Conservation (phyloP, 1,140 invertebrate species). For the Tetraneura akinire region DNA sequence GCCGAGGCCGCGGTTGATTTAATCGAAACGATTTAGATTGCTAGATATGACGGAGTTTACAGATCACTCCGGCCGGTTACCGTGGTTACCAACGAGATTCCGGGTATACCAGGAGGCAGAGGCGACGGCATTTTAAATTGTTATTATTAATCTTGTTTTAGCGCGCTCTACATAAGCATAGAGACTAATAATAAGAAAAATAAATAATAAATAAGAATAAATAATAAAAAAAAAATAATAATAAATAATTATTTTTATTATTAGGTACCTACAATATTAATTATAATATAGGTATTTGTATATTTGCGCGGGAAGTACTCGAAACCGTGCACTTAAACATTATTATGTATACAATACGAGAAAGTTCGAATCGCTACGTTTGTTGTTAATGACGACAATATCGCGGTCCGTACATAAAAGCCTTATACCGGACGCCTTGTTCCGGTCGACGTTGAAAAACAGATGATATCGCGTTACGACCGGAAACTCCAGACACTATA, state of each 20-base stretch:
- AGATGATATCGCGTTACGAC: conserved; percentile 10
- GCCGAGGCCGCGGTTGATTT: neutral
- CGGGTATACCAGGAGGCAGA: neutral
- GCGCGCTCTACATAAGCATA: conserved; percentile 1
- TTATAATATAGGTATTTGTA: no score
- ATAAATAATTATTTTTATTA: no score
- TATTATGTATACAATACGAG: neutral
- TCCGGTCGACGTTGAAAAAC: neutral
- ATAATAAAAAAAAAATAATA: no score
- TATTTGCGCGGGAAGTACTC: neutral
- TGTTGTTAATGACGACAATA: conserved; percentile 25
- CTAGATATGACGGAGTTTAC: neutral
- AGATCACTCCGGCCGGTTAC: neutral
- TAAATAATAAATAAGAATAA: no score
- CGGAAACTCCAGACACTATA: neutral
- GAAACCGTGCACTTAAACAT: neutral
- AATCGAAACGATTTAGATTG: conserved; percentile 30
- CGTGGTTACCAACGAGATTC: neutral
- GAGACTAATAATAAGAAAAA: no score
- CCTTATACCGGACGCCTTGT: neutral
- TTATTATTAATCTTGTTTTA: conserved; percentile 23
- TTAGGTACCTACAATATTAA: neutral
- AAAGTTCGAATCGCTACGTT: neutral
- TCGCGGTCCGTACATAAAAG: neutral
- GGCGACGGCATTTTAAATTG: neutral